These are phyloP conservation scores for Cremastobaeus sp. DNA, from an alignment of 2,888 invertebrate species.

Conservation along the genomic window DNA sequence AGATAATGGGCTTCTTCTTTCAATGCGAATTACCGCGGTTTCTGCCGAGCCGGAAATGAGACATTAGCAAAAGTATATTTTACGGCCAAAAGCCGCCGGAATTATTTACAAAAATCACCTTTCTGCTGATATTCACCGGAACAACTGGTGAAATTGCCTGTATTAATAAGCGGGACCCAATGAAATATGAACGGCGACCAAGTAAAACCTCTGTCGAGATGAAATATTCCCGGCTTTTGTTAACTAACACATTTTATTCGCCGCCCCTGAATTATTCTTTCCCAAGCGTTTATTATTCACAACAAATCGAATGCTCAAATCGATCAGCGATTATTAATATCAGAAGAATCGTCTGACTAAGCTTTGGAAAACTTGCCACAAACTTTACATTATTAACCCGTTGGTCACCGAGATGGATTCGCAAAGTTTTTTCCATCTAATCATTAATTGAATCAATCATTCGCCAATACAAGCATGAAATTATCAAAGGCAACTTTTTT, in stretches of 20 bases:
- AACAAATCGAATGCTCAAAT: no score
- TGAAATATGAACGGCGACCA: slow-evolving; percentile 20
- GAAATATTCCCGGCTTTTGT: slow-evolving; percentile 32
- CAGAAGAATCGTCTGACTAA: background rate
- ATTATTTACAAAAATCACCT: slow-evolving; percentile 38
- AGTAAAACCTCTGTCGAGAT: slow-evolving; percentile 19
- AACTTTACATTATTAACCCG: slow-evolving; percentile 21
- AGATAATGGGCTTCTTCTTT: slow-evolving; percentile 60
- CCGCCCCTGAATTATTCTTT: slow-evolving; percentile 20
- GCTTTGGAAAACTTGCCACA: background rate
- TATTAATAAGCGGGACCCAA: slow-evolving; percentile 4
- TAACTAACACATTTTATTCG: slow-evolving; percentile 39
- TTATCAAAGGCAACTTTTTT: background rate
- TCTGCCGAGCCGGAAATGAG: slow-evolving; percentile 49
- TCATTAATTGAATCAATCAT: no score
- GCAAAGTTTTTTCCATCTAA: no score
- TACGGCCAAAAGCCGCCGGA: slow-evolving; percentile 19
- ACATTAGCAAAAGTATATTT: slow-evolving; percentile 55
- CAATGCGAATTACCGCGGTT: slow-evolving; percentile 33
- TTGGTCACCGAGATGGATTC: no score
- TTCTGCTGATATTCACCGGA: no score
- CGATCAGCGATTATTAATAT: slow-evolving; percentile 22
- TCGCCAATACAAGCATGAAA: no score
- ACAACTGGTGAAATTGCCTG: no score
- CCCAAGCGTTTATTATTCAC: slow-evolving; percentile 18